These are phyloP conservation scores for Urocitellus parryii DNA, from an alignment of 2,113 vertebrate genomes.

Conservation along the genomic window DNA sequence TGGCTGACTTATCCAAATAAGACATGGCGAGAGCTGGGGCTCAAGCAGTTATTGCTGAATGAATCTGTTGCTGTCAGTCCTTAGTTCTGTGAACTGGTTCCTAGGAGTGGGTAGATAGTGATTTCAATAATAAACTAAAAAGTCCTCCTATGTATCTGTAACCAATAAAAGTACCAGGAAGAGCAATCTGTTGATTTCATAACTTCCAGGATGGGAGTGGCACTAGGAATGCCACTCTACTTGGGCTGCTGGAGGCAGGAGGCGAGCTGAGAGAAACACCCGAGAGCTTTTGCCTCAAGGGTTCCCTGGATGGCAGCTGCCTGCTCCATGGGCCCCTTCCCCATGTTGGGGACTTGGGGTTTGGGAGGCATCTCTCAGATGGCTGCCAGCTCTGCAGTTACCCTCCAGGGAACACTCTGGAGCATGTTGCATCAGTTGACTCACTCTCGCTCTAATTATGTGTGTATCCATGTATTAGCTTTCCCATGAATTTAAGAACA, in stretches of 20 bases:
- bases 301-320: not conserved
- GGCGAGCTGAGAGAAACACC: not conserved
- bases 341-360: rapidly evolving
- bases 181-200: not conserved
- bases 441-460: not conserved
- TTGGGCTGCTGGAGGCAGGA: not conserved
- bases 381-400: not conserved
- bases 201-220: not conserved
- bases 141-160: not conserved
- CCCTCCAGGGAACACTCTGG: not conserved
- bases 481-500: not conserved
- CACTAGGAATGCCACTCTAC: not conserved
- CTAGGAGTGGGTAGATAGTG: not conserved
- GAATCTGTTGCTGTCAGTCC: not conserved
- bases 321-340: not conserved
- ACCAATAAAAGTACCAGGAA: not conserved
- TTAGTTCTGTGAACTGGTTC: not conserved
- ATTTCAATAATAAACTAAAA: not conserved
- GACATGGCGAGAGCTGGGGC: not conserved
- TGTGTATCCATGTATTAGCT: not conserved
- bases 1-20: not conserved
- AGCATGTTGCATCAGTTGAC: not conserved
- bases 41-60: not conserved
- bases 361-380: not conserved
- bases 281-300: not conserved